Evolutionary conservation across 2,113 vertebrate genomes (phyloP).

Genomic region (Elachura formosa): DNA sequence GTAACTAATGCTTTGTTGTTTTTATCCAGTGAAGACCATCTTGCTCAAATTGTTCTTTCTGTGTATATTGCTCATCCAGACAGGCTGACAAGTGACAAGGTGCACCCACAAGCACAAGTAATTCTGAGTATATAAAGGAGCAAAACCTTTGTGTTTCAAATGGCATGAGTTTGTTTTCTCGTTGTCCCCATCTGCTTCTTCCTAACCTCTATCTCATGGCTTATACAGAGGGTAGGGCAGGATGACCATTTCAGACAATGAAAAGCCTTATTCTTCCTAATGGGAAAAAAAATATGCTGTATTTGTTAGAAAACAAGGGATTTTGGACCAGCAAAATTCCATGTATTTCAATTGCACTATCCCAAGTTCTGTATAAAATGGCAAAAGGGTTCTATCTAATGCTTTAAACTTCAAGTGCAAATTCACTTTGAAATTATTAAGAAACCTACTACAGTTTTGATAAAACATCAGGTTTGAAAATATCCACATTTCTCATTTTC

Average conservation of each 20-base stretch:
- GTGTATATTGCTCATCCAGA: slow-evolving; percentile 39
- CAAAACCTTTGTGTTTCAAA: slow-evolving; percentile 30
- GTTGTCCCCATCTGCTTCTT: slow-evolving; percentile 6
- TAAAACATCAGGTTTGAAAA: slow-evolving; percentile 26
- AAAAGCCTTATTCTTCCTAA: background rate
- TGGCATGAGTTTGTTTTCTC: slow-evolving; percentile 11
- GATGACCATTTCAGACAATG: background rate
- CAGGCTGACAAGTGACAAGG: slow-evolving; percentile 44
- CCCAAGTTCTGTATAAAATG: background rate
- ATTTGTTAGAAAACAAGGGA: background rate
- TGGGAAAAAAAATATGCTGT: background rate
- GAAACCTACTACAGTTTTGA: background rate
- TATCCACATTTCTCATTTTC: background rate
- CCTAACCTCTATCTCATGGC: background rate
- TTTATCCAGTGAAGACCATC: slow-evolving; percentile 3
- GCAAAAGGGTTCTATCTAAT: background rate
- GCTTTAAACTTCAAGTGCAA: background rate
- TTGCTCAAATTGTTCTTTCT: slow-evolving; percentile 2
- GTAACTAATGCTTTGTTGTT: slow-evolving; percentile 38
- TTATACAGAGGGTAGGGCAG: background rate
- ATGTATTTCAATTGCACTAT: background rate
- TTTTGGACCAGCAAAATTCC: background rate
- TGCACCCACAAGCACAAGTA: slow-evolving; percentile 30
- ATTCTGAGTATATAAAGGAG: slow-evolving; percentile 29
- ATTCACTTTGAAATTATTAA: slow-evolving; percentile 12